Percentiles rank a stretch among this genome's conserved stretches.
Evolutionary conservation across 2,113 vertebrate species (phyloP).

Genomic region (Prunella fulvescens): DNA sequence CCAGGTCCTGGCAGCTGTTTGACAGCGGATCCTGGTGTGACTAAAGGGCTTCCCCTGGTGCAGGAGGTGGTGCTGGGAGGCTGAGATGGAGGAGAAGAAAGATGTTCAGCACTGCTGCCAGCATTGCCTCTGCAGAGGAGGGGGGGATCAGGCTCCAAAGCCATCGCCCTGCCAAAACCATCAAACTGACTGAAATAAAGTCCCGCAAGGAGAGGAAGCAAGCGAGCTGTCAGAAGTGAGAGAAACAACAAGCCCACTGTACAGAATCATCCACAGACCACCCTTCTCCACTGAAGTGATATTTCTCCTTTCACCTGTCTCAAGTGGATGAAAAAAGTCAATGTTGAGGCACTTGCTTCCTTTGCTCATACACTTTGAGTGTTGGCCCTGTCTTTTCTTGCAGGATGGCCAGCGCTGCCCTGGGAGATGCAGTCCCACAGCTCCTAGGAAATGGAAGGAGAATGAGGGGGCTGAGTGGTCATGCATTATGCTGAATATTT

Average conservation of each 20-base stretch:
- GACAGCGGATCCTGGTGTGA: not conserved
- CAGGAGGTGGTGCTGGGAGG: not conserved
- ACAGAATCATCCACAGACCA: conserved; percentile 4
- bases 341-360: not conserved
- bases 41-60: not conserved
- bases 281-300: not conserved
- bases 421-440: not conserved
- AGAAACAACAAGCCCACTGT: not conserved
- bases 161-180: not conserved
- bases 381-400: not conserved
- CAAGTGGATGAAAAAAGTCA: not conserved
- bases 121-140: not conserved
- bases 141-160: not conserved
- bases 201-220: not conserved
- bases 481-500: conserved; percentile 48
- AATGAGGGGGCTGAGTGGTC: not conserved
- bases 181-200: not conserved
- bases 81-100: not conserved
- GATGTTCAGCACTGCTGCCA: not conserved
- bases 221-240: not conserved
- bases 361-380: not conserved
- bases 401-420: not conserved
- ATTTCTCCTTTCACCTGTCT: conserved; percentile 10
- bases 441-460: not conserved
- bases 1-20: not conserved